Conservation (phyloP, 1,140 invertebrate species). For the Chrysomallon squamiferum region DNA sequence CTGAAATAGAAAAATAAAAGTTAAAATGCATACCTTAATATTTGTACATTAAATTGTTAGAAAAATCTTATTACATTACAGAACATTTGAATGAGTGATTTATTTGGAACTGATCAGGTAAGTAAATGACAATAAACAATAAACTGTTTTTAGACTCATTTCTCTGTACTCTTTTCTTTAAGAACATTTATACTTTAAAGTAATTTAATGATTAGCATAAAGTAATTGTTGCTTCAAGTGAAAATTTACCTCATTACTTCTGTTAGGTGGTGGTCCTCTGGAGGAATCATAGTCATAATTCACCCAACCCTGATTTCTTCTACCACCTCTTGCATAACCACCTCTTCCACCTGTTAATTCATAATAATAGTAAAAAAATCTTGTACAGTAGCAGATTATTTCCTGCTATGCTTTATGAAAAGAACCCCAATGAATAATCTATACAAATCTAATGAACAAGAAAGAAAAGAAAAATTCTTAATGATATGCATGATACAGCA, state of each 20-base stretch:
- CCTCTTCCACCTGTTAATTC: conserved; percentile 13
- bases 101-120: too few relatives aligned
- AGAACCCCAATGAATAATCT: too few relatives aligned
- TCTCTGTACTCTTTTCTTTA: too few relatives aligned
- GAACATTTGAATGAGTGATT: neutral
- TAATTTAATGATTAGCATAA: too few relatives aligned
- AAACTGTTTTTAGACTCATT: too few relatives aligned
- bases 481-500: too few relatives aligned
- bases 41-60: neutral
- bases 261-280: neutral
- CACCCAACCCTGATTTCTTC: conserved; percentile 45
- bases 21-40: neutral
- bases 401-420: conserved; percentile 1
- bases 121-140: too few relatives aligned
- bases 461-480: too few relatives aligned
- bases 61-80: neutral
- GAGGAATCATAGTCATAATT: conserved; percentile 41
- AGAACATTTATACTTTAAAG: too few relatives aligned
- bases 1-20: conserved; percentile 4
- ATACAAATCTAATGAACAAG: conserved; percentile 32
- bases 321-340: conserved; percentile 19
- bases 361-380: neutral
- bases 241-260: too few relatives aligned
- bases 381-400: too few relatives aligned
- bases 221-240: too few relatives aligned